A percentile compares a stretch with the other conserved stretches of the same genome.
phyloP scores from a whole-genome alignment of 1,140 invertebrate genomes.

The Glossosoma conforme region DNA sequence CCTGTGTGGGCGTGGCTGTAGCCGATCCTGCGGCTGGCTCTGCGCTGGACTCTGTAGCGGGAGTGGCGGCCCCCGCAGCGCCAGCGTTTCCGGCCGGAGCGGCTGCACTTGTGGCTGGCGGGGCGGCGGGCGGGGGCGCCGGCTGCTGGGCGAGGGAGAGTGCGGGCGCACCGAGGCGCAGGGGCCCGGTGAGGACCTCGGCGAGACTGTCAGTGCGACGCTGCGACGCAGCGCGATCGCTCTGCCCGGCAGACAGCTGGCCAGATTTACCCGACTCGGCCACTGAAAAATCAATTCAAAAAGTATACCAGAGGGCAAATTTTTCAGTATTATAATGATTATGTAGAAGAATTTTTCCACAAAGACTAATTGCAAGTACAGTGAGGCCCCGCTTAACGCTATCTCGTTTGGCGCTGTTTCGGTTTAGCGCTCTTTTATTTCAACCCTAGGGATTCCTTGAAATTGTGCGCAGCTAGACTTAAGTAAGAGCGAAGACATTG shows the following conservation, averaged over 20 bases:
- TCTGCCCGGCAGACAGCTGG: conserved; percentile 40
- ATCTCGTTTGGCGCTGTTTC: too few relatives aligned
- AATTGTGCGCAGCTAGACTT: too few relatives aligned
- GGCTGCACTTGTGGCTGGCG: conserved; percentile 29
- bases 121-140: conserved; percentile 28
- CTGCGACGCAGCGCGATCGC: conserved; percentile 36
- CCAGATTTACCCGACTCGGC: conserved; percentile 3
- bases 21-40: conserved; percentile 1
- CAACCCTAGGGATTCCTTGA: too few relatives aligned
- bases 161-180: conserved; percentile 27
- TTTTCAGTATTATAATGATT: not conserved
- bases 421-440: too few relatives aligned
- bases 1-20: conserved; percentile 23
- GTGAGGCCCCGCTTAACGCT: too few relatives aligned
- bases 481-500: too few relatives aligned
- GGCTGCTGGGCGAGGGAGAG: conserved; percentile 33
- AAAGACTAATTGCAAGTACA: too few relatives aligned
- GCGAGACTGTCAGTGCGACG: conserved; percentile 43
- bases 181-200: conserved; percentile 44
- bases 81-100: conserved; percentile 40
- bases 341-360: conserved; percentile 5
- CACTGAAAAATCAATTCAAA: conserved; percentile 2
- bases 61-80: conserved; percentile 10
- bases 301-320: not conserved
- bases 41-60: not conserved